These are phyloP conservation scores for Prolemur simus DNA, from an alignment of 2,113 vertebrate genomes.

Conservation along the genomic window DNA sequence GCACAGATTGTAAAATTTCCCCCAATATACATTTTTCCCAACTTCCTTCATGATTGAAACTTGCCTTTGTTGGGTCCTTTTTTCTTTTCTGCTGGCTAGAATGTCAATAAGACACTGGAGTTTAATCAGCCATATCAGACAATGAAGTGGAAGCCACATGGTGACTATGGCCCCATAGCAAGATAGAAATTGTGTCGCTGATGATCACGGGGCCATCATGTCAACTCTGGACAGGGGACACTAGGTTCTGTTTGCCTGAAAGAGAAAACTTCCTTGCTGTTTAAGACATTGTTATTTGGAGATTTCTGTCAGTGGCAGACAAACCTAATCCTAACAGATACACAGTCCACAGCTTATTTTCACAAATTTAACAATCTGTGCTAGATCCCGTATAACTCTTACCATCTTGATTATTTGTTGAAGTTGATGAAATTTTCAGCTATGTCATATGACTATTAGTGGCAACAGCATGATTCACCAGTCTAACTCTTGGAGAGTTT, in stretches of 20 bases:
- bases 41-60: not conserved
- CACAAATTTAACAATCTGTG: not conserved
- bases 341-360: not conserved
- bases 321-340: not conserved
- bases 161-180: not conserved
- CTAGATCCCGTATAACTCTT: not conserved
- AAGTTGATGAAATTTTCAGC: not conserved
- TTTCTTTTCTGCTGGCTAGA: not conserved
- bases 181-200: not conserved
- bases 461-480: not conserved
- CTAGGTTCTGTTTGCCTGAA: not conserved
- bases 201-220: not conserved
- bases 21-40: rapidly evolving
- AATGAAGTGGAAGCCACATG: not conserved
- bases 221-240: not conserved
- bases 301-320: not conserved
- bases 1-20: not conserved
- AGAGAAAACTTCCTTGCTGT: not conserved
- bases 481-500: not conserved
- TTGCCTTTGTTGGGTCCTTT: not conserved
- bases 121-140: not conserved
- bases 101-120: not conserved
- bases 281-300: not conserved
- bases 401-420: not conserved
- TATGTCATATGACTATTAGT: not conserved